Conservation (phyloP, 2,797 vertebrate genomes). For the Myripristis jacobus region DNA sequence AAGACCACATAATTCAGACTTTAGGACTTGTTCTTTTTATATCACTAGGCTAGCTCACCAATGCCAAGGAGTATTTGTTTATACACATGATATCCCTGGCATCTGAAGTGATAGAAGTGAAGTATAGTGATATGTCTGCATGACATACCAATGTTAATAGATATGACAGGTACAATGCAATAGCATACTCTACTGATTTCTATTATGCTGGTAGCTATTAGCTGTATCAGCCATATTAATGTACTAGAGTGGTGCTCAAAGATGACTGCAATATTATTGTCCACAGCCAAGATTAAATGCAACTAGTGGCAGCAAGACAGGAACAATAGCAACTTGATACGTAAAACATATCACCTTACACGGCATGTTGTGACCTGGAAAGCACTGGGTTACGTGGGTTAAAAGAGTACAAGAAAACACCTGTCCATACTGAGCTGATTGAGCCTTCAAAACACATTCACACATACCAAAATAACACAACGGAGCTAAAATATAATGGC, state of each 20-base stretch:
- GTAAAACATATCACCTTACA: slow-evolving; percentile 29
- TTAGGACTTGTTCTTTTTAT: slow-evolving; percentile 11
- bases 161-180: slow-evolving; percentile 27
- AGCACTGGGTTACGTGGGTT: slow-evolving; percentile 5
- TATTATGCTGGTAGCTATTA: slow-evolving; percentile 20
- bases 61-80: background rate
- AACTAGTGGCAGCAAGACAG: slow-evolving; percentile 59
- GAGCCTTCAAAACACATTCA: background rate
- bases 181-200: slow-evolving; percentile 41
- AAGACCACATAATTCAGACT: slow-evolving; percentile 9
- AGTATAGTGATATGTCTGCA: too few species aligned
- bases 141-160: too few species aligned
- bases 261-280: slow-evolving; percentile 63
- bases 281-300: slow-evolving; percentile 69
- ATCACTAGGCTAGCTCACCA: background rate
- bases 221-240: background rate
- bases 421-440: background rate
- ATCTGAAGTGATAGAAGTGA: too few species aligned
- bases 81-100: too few species aligned
- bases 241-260: slow-evolving; percentile 21
- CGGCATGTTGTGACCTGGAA: slow-evolving; percentile 13
- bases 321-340: slow-evolving; percentile 51
- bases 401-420: slow-evolving; percentile 28
- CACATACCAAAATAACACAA: slow-evolving; percentile 6
- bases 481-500: background rate